Evolutionary conservation across 2,888 invertebrate genomes (phyloP).

Genomic region (Eupithecia centaureata): DNA sequence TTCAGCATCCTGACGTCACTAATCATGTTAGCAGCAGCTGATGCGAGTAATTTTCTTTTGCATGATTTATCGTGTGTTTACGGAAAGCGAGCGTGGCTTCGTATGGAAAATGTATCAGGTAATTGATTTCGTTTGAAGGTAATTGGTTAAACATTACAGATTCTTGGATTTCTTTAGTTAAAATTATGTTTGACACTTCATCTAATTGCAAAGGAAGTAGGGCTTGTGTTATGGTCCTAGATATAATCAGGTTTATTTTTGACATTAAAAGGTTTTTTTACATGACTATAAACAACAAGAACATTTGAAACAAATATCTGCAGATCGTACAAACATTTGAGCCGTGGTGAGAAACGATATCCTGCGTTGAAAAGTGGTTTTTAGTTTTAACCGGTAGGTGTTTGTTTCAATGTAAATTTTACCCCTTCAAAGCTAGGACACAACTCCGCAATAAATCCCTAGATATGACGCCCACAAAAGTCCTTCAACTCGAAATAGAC

Average conservation of each 20-base stretch:
- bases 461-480: not conserved
- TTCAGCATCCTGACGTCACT: constrained; percentile 34
- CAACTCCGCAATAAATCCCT: constrained; percentile 1
- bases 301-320: no score
- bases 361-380: no score
- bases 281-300: no score
- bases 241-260: no score
- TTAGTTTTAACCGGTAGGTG: not conserved
- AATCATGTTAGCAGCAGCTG: constrained; percentile 27
- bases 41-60: constrained; percentile 33
- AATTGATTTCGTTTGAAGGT: constrained; percentile 6
- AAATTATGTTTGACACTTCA: not conserved
- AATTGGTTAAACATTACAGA: constrained; percentile 5
- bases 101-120: constrained; percentile 2
- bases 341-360: no score
- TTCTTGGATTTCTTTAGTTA: not conserved
- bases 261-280: no score
- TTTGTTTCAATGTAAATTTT: not conserved
- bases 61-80: constrained; percentile 32
- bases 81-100: constrained; percentile 1
- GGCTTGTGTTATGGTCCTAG: no score
- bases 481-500: constrained; percentile 12
- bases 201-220: not conserved
- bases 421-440: not conserved
- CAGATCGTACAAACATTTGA: no score